Evolutionary conservation across 2,888 invertebrate genomes (phyloP).

Genomic region (Dromius quadrimaculatus): DNA sequence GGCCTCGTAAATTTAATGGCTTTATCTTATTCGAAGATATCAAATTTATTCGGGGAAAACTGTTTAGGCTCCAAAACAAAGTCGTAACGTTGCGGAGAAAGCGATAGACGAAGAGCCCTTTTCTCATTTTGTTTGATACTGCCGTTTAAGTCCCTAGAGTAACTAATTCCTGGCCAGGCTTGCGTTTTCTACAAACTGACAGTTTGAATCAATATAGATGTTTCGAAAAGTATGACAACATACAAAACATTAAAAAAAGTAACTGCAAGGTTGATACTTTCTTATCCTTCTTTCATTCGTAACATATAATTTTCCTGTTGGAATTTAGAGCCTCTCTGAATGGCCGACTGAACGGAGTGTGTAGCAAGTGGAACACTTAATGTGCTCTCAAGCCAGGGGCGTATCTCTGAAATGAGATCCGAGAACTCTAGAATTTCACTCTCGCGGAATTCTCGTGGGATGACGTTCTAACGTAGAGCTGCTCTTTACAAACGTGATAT

Average conservation of each 20-base stretch:
- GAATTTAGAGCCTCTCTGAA: background rate
- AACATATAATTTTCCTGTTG: background rate
- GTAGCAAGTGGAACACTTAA: slow-evolving; percentile 30
- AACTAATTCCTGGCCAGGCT: no score
- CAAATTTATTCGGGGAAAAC: slow-evolving; percentile 60
- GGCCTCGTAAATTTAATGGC: slow-evolving; percentile 50
- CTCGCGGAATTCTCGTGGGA: slow-evolving; percentile 31
- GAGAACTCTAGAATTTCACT: slow-evolving; percentile 40
- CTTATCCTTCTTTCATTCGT: no score
- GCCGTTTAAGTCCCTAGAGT: background rate
- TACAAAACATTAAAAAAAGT: no score
- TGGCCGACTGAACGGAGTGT: background rate
- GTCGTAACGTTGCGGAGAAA: slow-evolving; percentile 58
- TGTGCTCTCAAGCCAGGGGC: slow-evolving; percentile 20
- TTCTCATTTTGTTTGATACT: slow-evolving; percentile 6
- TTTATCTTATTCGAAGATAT: slow-evolving; percentile 56
- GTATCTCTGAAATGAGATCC: slow-evolving; percentile 38
- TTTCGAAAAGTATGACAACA: no score
- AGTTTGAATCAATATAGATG: no score
- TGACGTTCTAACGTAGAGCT: slow-evolving; percentile 35
- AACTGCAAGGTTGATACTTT: no score
- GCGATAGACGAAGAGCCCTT: background rate
- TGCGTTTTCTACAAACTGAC: no score
- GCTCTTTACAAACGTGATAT: slow-evolving; percentile 28
- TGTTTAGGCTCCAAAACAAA: slow-evolving; percentile 60